These are phyloP conservation scores for Varanus salvator DNA, from an alignment of 2,113 vertebrate species.

Conservation along the genomic window DNA sequence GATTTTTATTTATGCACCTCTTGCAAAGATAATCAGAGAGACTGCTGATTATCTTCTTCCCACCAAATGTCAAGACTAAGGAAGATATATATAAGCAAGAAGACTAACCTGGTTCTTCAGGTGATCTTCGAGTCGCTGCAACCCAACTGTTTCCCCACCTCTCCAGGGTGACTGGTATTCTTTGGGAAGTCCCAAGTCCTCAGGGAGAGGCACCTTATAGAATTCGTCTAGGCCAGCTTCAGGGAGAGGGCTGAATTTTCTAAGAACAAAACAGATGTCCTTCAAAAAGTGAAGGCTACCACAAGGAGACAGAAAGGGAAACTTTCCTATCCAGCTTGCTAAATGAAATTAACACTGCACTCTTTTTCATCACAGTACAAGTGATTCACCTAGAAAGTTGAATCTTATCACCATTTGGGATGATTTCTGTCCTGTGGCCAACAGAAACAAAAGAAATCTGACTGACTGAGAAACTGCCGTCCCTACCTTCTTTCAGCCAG, in stretches of 20 bases:
- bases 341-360: neutral
- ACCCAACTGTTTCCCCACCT: slow-evolving; percentile 65
- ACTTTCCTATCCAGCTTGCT: fast-evolving
- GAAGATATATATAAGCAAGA: neutral
- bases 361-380: neutral
- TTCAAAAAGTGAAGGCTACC: neutral
- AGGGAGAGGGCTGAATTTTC: slow-evolving; percentile 40
- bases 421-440: neutral
- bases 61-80: neutral
- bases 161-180: slow-evolving; percentile 62
- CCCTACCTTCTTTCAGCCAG: neutral
- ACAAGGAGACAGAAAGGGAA: neutral
- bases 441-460: neutral
- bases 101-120: slow-evolving; percentile 66
- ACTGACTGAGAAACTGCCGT: neutral
- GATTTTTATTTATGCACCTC: neutral
- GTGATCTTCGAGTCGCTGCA: slow-evolving; percentile 64
- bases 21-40: neutral
- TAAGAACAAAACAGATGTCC: slow-evolving; percentile 4
- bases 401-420: neutral
- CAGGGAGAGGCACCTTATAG: slow-evolving; percentile 62
- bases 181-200: slow-evolving; percentile 52
- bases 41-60: too few relatives aligned
- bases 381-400: fast-evolving
- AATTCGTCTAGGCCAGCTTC: neutral